Evolutionary conservation across 2,888 invertebrate genomes (phyloP), one percentile per base, ranked within the genome.

Genomic region (Zygothrica quintamaculata): DNA sequence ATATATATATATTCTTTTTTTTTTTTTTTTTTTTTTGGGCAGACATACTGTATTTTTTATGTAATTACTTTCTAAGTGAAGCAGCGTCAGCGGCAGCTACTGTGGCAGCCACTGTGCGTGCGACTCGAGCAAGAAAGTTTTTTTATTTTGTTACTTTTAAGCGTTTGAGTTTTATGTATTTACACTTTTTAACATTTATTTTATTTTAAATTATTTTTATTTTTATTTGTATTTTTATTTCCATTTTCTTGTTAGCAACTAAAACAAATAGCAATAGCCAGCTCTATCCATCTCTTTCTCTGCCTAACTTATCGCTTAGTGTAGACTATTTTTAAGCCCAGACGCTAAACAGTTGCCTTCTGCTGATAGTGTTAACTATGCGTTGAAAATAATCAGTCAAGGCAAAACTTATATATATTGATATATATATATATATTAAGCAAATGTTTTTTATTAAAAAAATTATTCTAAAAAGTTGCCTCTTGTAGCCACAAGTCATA

Each of bases 11-110:
- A n/a, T n/a, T n/a, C n/a, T n/a, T n/a, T n/a, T n/a, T n/a, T n/a
- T n/a, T n/a, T n/a, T n/a, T n/a, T n/a, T n/a, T 53, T 58, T 46
- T 44, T 61, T 36, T 62, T 40, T 18, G 33, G 9, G 9, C 29
- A 29, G 9, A 29, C 29, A 9, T 48, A 42, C 52, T 76, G 77
- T 74, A 62, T 77, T 68, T 79, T 81, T 75, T 58, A 65, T 76
- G 85, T 78, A 80, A 80, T 80, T 80, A 85, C 79, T 85, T 80
- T 81, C 85, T 64, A 78, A 84, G 76, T 65, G 66, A 64, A 5
- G 18, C 18, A 22, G 58, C n/a, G n/a, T n/a, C n/a, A n/a, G n/a
- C n/a, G n/a, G n/a, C n/a, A n/a, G n/a, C n/a, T n/a, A n/a, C n/a
- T n/a, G n/a, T n/a, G n/a, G n/a, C n/a, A n/a, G n/a, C n/a, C n/a